These are phyloP conservation scores for Polypterus senegalus DNA, from an alignment of 2,113 vertebrate genomes.

Conservation along the genomic window DNA sequence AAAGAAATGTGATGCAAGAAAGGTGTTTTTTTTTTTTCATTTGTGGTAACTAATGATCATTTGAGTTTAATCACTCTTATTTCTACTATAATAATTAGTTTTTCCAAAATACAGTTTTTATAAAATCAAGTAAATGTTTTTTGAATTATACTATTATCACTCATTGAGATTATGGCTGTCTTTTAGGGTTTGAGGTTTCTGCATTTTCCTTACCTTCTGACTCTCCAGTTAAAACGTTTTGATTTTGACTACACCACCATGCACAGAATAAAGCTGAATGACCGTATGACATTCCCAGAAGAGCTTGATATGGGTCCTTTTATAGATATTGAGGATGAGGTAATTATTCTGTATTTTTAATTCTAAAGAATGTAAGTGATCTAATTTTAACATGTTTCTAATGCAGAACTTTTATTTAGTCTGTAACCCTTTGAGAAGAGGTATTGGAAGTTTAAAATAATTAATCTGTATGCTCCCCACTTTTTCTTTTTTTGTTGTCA, in stretches of 20 bases:
- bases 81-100: too few species aligned
- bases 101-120: neutral
- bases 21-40: conserved; percentile 51
- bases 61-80: neutral
- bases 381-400: too few species aligned
- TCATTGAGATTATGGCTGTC: neutral
- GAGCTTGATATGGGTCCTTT: conserved; percentile 95
- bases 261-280: conserved; percentile 96
- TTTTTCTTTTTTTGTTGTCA: too few species aligned
- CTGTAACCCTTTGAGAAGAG: too few species aligned
- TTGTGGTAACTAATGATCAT: neutral
- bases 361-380: too few species aligned
- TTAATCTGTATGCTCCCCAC: too few species aligned
- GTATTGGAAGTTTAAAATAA: too few species aligned
- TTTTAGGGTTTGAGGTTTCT: conserved; percentile 84
- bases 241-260: conserved; percentile 98
- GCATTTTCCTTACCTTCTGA: conserved; percentile 92
- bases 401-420: too few species aligned
- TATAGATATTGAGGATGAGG: conserved; percentile 95
- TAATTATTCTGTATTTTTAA: conserved; percentile 33
- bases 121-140: neutral
- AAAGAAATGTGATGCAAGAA: conserved; percentile 95
- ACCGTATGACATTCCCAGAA: conserved; percentile 95
- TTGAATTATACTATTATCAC: neutral
- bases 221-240: conserved; percentile 91